Evolutionary conservation across 2,797 vertebrate species (phyloP), one percentile per base, ranked within the genome.

Genomic region (Cyprinodon diabolis): DNA sequence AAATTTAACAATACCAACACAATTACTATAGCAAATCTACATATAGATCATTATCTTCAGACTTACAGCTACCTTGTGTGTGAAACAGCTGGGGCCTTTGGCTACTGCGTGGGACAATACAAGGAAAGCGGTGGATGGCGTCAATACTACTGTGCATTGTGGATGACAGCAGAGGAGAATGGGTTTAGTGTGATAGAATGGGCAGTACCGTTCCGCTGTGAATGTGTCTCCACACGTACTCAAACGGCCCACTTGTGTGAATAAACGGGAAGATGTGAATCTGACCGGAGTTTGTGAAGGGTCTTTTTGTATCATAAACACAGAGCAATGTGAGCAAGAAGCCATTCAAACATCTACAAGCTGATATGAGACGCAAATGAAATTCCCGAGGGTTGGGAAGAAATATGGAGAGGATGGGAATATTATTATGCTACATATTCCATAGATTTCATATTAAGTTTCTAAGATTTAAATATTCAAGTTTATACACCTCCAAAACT

Each of bases 121-220:
- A 78, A 88, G 90, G 90, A 91, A 91, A 85, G 79, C 79, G 40
- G 75, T 14, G 55, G 87, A 86, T 91, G 90, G 71, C 84, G 91
- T 91, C 89, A 91, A 76, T 55, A 47, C 68, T 8, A 82, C 86
- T 92, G 86, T 89, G 86, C 70, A 90, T 93, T 92, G 89, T 93
- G 79, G 83, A 47, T 40, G 79, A 48, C 76, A 13, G 70, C 65
- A 80, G 74, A 81, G 79, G 79, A 90, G 84, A 90, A 89, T 74
- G 52, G 86, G 60, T 66, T 1, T 62, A 88, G 84, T 89, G 82
- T 86, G 80, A 83, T 74, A 84, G 86, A 90, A 88, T 68, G 78
- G 69, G 35, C 79, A 47, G 74, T 75, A 78, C 76, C 91, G 85
- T 84, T 87, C 86, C 85, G 49, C 84, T 76, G 80, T 84, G 78